phyloP scores from a whole-genome alignment of 2,113 vertebrate genomes.

The Mustela lutreola region DNA sequence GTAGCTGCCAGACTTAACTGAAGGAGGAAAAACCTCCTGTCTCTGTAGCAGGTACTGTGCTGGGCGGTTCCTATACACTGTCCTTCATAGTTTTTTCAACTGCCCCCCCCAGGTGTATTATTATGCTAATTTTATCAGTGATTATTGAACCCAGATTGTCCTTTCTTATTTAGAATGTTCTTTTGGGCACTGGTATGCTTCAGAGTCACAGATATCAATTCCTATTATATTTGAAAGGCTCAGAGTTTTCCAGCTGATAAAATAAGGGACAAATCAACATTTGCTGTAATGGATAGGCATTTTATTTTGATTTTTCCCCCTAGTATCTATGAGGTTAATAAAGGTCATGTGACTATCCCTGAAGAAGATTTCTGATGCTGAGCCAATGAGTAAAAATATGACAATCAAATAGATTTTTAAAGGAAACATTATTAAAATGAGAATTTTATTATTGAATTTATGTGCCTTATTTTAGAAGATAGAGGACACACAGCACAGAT shows the following conservation, averaged over 20 bases:
- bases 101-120: background rate
- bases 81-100: background rate
- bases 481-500: background rate
- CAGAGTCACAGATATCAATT: background rate
- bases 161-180: background rate
- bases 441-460: background rate
- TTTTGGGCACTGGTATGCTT: background rate
- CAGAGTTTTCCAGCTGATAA: background rate
- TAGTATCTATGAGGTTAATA: background rate
- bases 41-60: background rate
- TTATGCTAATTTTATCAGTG: background rate
- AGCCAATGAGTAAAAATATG: background rate
- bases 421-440: conserved; percentile 35
- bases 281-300: background rate
- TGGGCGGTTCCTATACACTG: background rate
- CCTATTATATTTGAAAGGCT: background rate
- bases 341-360: background rate
- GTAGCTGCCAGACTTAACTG: background rate
- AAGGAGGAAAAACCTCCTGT: background rate
- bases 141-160: background rate
- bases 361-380: background rate
- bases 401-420: background rate
- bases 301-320: background rate
- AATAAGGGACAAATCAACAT: background rate
- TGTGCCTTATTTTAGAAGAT: background rate